Conservation (phyloP, 2,888 invertebrate genomes). For the Cotesia congregata region DNA sequence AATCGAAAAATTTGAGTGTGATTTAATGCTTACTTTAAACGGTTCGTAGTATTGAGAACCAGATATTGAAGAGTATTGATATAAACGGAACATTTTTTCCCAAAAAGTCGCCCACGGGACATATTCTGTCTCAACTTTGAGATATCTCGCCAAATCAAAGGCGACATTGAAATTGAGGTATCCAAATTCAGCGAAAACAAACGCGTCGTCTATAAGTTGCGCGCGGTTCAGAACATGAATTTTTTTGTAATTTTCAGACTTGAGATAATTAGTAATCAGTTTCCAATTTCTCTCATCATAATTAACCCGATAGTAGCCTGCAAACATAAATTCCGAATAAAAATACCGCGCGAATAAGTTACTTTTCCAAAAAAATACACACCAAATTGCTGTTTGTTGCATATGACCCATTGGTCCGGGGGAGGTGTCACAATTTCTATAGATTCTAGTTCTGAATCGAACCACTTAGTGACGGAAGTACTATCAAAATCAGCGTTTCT, state of each 20-base stretch:
- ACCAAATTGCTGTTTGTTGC: conserved; percentile 78
- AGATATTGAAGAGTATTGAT: conserved; percentile 63
- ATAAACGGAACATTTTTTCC: conserved; percentile 72
- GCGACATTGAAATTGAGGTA: conserved; percentile 69
- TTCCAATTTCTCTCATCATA: conserved; percentile 67
- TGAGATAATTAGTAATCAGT: conserved; percentile 55
- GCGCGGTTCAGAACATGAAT: conserved; percentile 62
- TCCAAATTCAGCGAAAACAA: conserved; percentile 69
- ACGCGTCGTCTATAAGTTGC: conserved; percentile 70
- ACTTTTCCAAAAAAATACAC: conserved; percentile 30
- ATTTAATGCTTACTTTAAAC: conserved; percentile 22
- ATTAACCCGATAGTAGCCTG: conserved; percentile 68
- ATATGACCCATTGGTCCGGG: conserved; percentile 73
- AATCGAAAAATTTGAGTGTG: no score
- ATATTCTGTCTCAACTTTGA: conserved; percentile 76
- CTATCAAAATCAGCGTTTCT: conserved; percentile 66
- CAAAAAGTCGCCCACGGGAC: conserved; percentile 76
- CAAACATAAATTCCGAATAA: conserved; percentile 1
- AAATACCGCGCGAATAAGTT: no score
- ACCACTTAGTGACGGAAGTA: conserved; percentile 73
- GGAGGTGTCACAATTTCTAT: conserved; percentile 64
- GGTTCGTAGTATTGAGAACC: conserved; percentile 75
- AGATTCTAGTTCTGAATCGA: conserved; percentile 59
- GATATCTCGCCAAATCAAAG: conserved; percentile 71
- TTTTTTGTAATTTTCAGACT: conserved; percentile 33